phyloP scores from a whole-genome alignment of 2,888 invertebrate species.

The Ferrisia virgata region DNA sequence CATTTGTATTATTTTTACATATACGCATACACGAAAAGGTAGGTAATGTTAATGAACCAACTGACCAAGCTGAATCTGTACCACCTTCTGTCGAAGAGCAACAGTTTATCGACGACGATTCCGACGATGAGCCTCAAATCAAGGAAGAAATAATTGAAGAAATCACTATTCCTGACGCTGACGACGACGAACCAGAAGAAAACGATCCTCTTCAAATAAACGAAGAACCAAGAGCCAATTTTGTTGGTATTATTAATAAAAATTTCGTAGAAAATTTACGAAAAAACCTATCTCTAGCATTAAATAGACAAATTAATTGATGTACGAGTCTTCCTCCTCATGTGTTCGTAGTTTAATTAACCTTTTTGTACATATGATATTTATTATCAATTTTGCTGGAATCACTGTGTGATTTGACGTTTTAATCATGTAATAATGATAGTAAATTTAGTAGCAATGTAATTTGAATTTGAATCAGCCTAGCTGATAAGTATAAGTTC shows the following conservation, averaged over 20 bases:
- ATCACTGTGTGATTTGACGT: not conserved
- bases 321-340: not conserved
- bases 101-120: not conserved
- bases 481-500: not conserved
- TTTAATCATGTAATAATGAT: not conserved
- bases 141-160: conserved; percentile 9
- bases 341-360: not conserved
- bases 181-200: not conserved
- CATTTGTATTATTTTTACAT: conserved; percentile 30
- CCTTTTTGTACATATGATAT: not conserved
- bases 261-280: conserved; percentile 41
- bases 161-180: not conserved
- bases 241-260: not conserved
- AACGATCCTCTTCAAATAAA: not conserved
- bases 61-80: not conserved
- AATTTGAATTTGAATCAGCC: not conserved
- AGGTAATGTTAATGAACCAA: not conserved
- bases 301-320: conserved; percentile 27
- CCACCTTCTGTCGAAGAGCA: not conserved
- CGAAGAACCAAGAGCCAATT: not conserved
- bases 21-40: conserved; percentile 41
- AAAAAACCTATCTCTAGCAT: conserved; percentile 33
- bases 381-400: not conserved
- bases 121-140: not conserved
- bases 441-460: too few relatives aligned